Evolutionary conservation across 2,888 invertebrate species (phyloP), one percentile per base, ranked within the genome.

Genomic region (Ophioninae sp.): DNA sequence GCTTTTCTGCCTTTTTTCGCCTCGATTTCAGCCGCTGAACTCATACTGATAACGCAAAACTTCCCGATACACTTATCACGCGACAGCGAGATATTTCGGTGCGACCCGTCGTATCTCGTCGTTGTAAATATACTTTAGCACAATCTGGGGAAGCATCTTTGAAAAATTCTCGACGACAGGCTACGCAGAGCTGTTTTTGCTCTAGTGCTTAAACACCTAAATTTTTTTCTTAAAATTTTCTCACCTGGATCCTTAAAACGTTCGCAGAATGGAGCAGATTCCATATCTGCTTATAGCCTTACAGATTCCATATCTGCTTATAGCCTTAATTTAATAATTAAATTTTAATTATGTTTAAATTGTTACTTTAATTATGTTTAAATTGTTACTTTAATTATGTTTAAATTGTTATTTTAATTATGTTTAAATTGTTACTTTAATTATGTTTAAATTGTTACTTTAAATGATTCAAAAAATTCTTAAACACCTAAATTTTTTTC

Each of bases 21-120:
- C n/a, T 22, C 56, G 71, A 30, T 30, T 59, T 30, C 10, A 37
- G 37, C 13, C 58, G 41, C 37, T 39, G 10, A 68, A 51, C 51
- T 51, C 5, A 10, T 37, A 17, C 10, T 44, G 68, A 68, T 68
- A 68, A 68, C 51, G 23, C 51, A 23, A 51, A 51, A 68, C 7
- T 51, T 68, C 44, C 23, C 8, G 51, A 68, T 58, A 69, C 17
- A 71, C 71, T 71, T 71, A 71, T 71, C 71, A 8, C 37, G n/a
- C 71, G 37, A 58, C 17, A 6, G 56, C 56, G 23, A 71, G 71
- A 71, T 71, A 58, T 71, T 71, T 58, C 58, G 7, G 58, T 13
- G 20, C 58, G n/a, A 71, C 58, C 58, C 37, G 30, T 71, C 71
- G 37, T 13, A 37, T 13, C n/a, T 8, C n/a, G 58, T 44, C 71